phyloP scores from a whole-genome alignment of 2,113 vertebrate species.

The Poecile atricapillus region DNA sequence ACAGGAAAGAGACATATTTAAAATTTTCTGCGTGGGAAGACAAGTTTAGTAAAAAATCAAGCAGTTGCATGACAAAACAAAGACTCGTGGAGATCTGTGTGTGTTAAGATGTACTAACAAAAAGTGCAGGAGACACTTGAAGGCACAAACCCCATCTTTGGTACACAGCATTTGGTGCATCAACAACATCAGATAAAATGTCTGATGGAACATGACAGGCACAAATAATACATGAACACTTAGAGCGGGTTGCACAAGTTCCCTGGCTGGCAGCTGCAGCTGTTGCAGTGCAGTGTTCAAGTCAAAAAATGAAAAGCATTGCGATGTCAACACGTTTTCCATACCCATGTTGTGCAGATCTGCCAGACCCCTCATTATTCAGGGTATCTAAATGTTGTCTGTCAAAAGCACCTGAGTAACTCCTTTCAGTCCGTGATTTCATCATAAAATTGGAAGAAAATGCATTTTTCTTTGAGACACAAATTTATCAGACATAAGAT shows the following conservation, averaged over 20 bases:
- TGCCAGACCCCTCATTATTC: background rate
- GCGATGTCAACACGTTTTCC: background rate
- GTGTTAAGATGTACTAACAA: background rate
- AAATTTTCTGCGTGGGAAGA: background rate
- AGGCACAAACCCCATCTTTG: background rate
- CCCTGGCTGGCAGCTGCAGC: background rate
- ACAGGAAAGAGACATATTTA: background rate
- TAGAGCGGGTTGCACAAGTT: background rate
- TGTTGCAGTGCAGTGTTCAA: background rate
- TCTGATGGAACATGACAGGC: conserved; percentile 13
- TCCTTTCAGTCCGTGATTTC: background rate
- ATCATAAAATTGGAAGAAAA: background rate
- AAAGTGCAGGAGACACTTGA: background rate
- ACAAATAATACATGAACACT: conserved; percentile 5
- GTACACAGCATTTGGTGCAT: background rate
- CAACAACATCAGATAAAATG: background rate
- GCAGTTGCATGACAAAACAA: background rate
- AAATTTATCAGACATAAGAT: background rate
- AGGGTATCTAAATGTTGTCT: background rate
- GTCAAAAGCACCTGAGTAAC: background rate
- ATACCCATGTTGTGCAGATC: background rate
- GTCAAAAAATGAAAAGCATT: background rate
- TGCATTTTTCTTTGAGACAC: background rate
- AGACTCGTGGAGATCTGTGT: background rate
- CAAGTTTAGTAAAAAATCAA: background rate